A percentile compares a stretch with the other conserved stretches of the same genome.
These are phyloP conservation scores for Neolamprologus falcicula DNA, from an alignment of 2,113 vertebrate genomes.

Conservation along the genomic window DNA sequence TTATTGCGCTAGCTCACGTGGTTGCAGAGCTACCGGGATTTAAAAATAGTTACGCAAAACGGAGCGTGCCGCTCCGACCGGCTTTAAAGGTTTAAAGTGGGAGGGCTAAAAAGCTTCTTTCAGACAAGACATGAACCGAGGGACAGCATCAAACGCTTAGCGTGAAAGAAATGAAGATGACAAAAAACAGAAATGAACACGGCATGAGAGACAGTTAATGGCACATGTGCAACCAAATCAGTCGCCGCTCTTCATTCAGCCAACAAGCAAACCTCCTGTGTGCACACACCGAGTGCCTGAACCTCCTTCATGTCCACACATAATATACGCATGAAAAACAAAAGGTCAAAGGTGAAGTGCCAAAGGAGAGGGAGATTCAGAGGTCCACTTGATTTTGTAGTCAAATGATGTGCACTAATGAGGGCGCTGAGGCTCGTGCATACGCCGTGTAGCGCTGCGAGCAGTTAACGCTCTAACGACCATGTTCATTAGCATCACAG, in stretches of 20 bases:
- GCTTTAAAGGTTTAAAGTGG: rapidly evolving
- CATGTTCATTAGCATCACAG: not conserved
- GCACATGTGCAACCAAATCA: not conserved
- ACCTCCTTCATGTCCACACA: not conserved
- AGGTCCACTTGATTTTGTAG: not conserved
- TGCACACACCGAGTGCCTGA: not conserved
- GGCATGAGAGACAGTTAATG: not conserved
- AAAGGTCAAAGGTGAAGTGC: not conserved
- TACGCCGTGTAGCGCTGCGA: not conserved
- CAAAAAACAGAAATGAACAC: not conserved
- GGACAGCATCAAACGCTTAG: not conserved
- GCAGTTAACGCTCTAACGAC: not conserved
- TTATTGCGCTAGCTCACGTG: rapidly evolving
- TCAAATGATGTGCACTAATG: not conserved
- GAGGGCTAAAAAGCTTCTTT: not conserved
- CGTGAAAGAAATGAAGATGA: not conserved
- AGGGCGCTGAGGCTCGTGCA: not conserved
- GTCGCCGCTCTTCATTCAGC: rapidly evolving
- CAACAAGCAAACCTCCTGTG: not conserved
- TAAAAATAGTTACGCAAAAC: too few relatives aligned
- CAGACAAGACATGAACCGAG: not conserved
- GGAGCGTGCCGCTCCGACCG: rapidly evolving
- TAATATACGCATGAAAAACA: rapidly evolving
- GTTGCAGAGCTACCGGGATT: too few relatives aligned
- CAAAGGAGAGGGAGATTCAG: not conserved